These are phyloP conservation scores for Anguilla marmorata DNA, from an alignment of 2,797 vertebrate genomes.

Conservation along the genomic window DNA sequence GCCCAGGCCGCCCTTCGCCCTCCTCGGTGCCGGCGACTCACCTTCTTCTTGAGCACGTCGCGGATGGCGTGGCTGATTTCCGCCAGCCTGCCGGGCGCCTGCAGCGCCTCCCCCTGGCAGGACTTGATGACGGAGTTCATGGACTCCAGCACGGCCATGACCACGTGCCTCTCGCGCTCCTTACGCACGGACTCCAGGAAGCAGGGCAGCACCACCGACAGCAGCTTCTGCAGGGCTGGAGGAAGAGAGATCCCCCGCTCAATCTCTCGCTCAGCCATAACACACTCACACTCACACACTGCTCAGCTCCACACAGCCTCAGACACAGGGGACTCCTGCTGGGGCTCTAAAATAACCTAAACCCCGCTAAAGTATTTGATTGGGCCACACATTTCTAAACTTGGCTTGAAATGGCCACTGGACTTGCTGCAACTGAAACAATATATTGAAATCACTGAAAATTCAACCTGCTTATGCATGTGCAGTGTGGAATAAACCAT, in stretches of 20 bases:
- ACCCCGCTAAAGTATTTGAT: not conserved
- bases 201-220: slow-evolving; percentile 74
- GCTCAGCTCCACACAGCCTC: not conserved
- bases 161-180: slow-evolving; percentile 81
- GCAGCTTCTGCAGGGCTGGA: slow-evolving; percentile 74
- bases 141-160: slow-evolving; percentile 80
- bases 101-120: slow-evolving; percentile 74
- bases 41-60: slow-evolving; percentile 84
- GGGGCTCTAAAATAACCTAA: not conserved
- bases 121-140: slow-evolving; percentile 75
- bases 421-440: not conserved
- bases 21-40: slow-evolving; percentile 41
- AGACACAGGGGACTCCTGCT: not conserved
- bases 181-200: slow-evolving; percentile 71
- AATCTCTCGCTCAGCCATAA: not conserved
- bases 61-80: slow-evolving; percentile 75
- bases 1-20: not conserved
- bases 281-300: not conserved
- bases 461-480: not conserved
- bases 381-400: not conserved
- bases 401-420: not conserved
- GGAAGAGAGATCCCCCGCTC: not conserved
- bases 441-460: not conserved
- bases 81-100: slow-evolving; percentile 64
- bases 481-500: not conserved